Conservation (phyloP, 2,797 vertebrate genomes). For the Paguma larvata region DNA sequence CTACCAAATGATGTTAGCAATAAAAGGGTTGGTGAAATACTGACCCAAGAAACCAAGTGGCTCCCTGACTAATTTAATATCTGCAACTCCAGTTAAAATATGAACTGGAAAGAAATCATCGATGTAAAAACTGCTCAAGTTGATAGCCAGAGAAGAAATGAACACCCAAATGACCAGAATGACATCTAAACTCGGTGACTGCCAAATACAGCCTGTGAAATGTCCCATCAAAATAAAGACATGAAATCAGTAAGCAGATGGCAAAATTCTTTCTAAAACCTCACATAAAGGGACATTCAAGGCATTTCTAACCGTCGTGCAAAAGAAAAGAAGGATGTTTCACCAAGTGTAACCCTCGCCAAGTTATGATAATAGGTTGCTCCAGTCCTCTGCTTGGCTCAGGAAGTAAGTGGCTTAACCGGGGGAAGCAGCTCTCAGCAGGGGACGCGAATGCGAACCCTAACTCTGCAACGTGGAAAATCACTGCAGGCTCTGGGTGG, state of each 20-base stretch:
- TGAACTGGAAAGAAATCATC: constrained; percentile 9
- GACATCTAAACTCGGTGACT: background rate
- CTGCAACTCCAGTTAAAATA: constrained; percentile 33
- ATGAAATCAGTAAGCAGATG: constrained; percentile 41
- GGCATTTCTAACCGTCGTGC: constrained; percentile 45
- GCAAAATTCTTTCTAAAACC: constrained; percentile 45
- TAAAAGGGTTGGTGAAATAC: background rate
- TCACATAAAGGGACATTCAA: constrained; percentile 29
- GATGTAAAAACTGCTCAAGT: constrained; percentile 21
- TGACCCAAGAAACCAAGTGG: background rate
- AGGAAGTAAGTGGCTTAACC: constrained; percentile 21
- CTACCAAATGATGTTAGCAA: background rate
- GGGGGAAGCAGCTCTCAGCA: background rate
- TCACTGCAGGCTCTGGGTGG: background rate
- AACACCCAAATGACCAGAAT: background rate
- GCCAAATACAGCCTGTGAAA: constrained; percentile 30
- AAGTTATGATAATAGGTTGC: constrained; percentile 3
- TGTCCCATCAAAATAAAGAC: constrained; percentile 39
- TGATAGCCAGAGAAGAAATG: background rate
- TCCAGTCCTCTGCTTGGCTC: constrained; percentile 26
- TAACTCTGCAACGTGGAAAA: background rate
- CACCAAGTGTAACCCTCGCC: constrained; percentile 34
- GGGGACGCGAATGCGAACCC: background rate
- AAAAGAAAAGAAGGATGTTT: constrained; percentile 49
- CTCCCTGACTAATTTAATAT: background rate